A percentile compares a stretch with the other conserved stretches of the same genome.
These are phyloP conservation scores for Encarsia formosa DNA, from an alignment of 2,888 invertebrate genomes.

Conservation along the genomic window DNA sequence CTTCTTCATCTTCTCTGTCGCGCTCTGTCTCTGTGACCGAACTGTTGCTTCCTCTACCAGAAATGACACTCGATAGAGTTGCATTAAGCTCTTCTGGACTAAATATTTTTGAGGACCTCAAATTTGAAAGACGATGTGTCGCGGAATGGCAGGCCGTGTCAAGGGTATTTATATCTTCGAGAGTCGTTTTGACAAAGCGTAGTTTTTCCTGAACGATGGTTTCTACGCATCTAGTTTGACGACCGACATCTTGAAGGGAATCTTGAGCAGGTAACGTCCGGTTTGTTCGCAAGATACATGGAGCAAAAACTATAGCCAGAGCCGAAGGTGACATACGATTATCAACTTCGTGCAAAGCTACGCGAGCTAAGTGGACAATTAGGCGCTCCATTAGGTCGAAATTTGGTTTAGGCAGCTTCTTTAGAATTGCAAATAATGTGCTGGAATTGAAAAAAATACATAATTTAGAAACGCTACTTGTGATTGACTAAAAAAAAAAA, in stretches of 20 bases:
- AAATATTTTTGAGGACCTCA: constrained; percentile 71
- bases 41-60: constrained; percentile 36
- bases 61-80: constrained; percentile 38
- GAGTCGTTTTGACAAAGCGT: constrained; percentile 74
- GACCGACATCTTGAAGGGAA: constrained; percentile 83
- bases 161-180: constrained; percentile 86
- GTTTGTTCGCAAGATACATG: constrained; percentile 86
- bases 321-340: constrained; percentile 91
- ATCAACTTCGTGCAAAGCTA: constrained; percentile 78
- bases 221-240: constrained; percentile 86
- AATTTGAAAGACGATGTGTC: constrained; percentile 69
- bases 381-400: constrained; percentile 87
- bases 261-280: constrained; percentile 86
- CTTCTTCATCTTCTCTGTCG: constrained; percentile 63
- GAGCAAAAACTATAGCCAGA: constrained; percentile 90
- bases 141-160: constrained; percentile 86
- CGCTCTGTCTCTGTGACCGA: constrained; percentile 41
- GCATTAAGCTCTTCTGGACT: constrained; percentile 57
- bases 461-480: neutral
- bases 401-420: constrained; percentile 84
- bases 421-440: constrained; percentile 80
- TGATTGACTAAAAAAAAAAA: neutral
- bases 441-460: constrained; percentile 45
- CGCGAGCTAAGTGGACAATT: constrained; percentile 87
- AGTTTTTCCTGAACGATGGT: constrained; percentile 85